phyloP scores from a whole-genome alignment of 2,113 vertebrate genomes.

The Lichenostomus cassidix region DNA sequence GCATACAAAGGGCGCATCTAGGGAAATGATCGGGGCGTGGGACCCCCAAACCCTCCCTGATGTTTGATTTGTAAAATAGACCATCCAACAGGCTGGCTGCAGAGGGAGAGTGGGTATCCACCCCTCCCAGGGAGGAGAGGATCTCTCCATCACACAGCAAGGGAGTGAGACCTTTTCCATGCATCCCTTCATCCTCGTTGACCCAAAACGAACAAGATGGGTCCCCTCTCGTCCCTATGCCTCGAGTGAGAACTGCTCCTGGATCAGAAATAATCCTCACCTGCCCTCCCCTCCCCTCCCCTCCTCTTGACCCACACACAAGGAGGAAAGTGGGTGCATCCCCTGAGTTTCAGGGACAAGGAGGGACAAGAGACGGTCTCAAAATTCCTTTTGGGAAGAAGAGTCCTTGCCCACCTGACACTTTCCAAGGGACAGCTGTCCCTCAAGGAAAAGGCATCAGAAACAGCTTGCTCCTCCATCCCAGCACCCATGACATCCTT shows the following conservation, averaged over 20 bases:
- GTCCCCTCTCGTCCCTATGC: background rate
- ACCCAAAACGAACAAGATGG: background rate
- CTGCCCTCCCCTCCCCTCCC: background rate
- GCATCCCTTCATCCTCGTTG: rapidly evolving
- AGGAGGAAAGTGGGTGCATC: background rate
- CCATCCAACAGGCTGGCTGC: background rate
- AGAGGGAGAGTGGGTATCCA: background rate
- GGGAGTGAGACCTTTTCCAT: background rate
- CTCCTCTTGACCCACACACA: background rate
- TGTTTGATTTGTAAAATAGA: background rate
- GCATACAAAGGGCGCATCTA: background rate
- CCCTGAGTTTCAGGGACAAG: background rate
- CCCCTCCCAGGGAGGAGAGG: no score
- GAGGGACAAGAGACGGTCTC: background rate
- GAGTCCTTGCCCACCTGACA: background rate
- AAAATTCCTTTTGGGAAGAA: background rate
- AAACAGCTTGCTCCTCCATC: background rate
- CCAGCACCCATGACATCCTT: background rate
- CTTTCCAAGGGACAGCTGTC: background rate
- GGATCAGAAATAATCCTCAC: background rate
- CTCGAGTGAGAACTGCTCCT: background rate
- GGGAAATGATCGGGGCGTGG: rapidly evolving
- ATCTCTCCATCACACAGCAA: background rate
- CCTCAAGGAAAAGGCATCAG: background rate
- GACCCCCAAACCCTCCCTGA: background rate